Conservation (phyloP, 2,797 vertebrate genomes). For the Ctenochaetus hawaiiensis region DNA sequence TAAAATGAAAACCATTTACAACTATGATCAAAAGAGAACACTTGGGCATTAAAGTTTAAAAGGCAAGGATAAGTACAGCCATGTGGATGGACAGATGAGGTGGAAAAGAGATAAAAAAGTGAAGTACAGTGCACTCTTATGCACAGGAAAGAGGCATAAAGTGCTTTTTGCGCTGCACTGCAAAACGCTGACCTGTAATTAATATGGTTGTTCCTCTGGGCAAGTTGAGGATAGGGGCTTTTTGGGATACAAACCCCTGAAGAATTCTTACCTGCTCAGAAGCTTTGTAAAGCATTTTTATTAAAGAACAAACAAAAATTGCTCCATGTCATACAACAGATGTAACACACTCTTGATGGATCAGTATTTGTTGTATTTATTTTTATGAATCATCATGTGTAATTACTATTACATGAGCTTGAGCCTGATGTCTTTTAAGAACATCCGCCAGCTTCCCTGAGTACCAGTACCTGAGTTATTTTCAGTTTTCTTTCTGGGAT, state of each 20-base stretch:
- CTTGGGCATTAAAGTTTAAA: slow-evolving; percentile 96
- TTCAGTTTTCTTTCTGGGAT: slow-evolving; percentile 3
- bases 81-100: slow-evolving; percentile 81
- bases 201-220: slow-evolving; percentile 80
- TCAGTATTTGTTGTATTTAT: slow-evolving; percentile 25
- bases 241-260: slow-evolving; percentile 75
- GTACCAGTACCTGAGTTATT: neutral
- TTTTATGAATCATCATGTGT: slow-evolving; percentile 10
- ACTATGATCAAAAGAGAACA: slow-evolving; percentile 96
- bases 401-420: slow-evolving; percentile 1
- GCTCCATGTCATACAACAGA: slow-evolving; percentile 31
- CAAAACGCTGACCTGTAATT: slow-evolving; percentile 89
- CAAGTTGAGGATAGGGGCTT: slow-evolving; percentile 73
- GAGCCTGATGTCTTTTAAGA: neutral
- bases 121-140: slow-evolving; percentile 77
- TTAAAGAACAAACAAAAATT: slow-evolving; percentile 43
- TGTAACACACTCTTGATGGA: slow-evolving; percentile 23
- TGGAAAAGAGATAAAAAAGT: slow-evolving; percentile 80
- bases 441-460: slow-evolving; percentile 1
- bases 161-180: slow-evolving; percentile 81
- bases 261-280: slow-evolving; percentile 73
- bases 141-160: slow-evolving; percentile 81
- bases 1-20: slow-evolving; percentile 99
- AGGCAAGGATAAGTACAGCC: slow-evolving; percentile 89
- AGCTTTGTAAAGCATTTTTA: slow-evolving; percentile 65